Evolutionary conservation across 2,888 invertebrate species (phyloP).

Genomic region (Gastracanthus pulcherrimus): DNA sequence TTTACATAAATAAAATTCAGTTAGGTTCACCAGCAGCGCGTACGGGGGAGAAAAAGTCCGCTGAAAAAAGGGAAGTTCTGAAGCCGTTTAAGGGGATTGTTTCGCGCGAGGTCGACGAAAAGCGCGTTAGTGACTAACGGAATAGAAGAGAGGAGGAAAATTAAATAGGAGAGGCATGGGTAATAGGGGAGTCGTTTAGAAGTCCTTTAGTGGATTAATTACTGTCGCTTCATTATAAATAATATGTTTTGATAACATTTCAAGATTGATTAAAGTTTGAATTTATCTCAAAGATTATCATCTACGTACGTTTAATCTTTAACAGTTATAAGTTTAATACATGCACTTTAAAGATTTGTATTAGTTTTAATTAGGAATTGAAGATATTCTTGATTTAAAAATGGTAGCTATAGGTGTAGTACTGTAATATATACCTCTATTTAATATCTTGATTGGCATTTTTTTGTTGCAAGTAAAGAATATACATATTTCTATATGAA

Average conservation of each 20-base stretch:
- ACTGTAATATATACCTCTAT: too few relatives aligned
- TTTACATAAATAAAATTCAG: conserved; percentile 50
- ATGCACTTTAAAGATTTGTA: too few relatives aligned
- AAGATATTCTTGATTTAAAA: too few relatives aligned
- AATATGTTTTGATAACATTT: background rate
- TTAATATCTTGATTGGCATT: too few relatives aligned
- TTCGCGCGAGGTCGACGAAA: background rate
- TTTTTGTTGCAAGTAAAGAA: too few relatives aligned
- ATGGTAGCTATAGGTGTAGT: too few relatives aligned
- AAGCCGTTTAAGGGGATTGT: conserved; percentile 33
- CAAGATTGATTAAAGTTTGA: background rate
- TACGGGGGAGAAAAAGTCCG: background rate
- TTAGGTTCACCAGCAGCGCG: too few relatives aligned
- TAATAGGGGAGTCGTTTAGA: background rate
- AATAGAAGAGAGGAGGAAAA: conserved; percentile 61
- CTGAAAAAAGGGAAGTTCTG: conserved; percentile 13
- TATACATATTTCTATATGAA: too few relatives aligned
- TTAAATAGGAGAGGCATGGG: conserved; percentile 52
- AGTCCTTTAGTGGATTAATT: background rate
- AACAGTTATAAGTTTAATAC: too few relatives aligned
- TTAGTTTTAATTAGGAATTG: too few relatives aligned
- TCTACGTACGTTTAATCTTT: background rate
- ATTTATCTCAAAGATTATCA: too few relatives aligned
- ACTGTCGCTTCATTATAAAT: background rate
- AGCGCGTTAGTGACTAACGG: conserved; percentile 50